Evolutionary conservation across 1,140 invertebrate genomes (phyloP).

Genomic region (Mylabris phalerata): DNA sequence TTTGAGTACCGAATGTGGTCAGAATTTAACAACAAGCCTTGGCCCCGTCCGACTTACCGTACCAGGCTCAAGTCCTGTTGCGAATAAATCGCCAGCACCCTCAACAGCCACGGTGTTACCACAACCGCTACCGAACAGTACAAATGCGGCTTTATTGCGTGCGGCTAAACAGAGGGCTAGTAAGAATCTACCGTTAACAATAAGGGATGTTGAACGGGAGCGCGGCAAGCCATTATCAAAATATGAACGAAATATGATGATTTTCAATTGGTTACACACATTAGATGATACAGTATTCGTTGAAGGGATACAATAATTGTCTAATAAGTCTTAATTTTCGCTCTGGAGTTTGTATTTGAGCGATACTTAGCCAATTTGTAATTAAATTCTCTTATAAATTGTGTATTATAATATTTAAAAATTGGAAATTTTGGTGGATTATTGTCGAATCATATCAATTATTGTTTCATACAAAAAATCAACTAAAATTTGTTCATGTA

Average conservation of each 20-base stretch:
- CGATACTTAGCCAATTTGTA: no score
- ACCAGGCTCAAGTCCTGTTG: constrained; percentile 43
- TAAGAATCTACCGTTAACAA: constrained; percentile 57
- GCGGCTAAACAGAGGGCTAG: constrained; percentile 45
- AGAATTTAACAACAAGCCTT: constrained; percentile 36
- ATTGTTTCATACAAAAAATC: no score
- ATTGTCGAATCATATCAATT: no score
- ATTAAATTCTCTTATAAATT: no score
- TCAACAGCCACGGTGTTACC: neutral
- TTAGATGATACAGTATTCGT: constrained; percentile 61
- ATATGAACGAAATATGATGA: constrained; percentile 87
- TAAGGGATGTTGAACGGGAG: constrained; percentile 73
- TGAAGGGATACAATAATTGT: constrained; percentile 46
- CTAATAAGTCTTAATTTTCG: no score
- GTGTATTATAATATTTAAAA: no score
- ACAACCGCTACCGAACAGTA: constrained; percentile 29
- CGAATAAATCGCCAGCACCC: constrained; percentile 29
- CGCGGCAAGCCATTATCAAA: constrained; percentile 75
- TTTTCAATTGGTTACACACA: constrained; percentile 85
- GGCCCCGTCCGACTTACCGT: constrained; percentile 48
- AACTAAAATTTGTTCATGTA: no score
- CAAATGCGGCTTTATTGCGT: constrained; percentile 39
- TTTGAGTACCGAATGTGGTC: constrained; percentile 32
- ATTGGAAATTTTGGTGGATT: no score
- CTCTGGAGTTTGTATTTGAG: no score